phyloP scores from a whole-genome alignment of 2,888 invertebrate species.

The Arctia plantaginis region DNA sequence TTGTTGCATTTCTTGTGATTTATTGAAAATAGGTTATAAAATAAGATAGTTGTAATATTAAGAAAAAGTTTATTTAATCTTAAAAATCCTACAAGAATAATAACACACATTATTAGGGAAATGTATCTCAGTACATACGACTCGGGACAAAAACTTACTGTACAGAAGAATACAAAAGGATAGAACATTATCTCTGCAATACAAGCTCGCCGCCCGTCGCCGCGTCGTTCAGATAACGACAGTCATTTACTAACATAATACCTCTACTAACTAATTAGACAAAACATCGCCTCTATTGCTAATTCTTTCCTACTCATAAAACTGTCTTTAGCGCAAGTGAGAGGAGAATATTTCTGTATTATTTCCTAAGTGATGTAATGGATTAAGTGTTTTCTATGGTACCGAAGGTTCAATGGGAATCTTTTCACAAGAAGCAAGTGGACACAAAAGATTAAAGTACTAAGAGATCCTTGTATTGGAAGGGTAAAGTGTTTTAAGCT shows the following conservation, averaged over 20 bases:
- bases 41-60: background rate
- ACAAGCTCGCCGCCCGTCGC: constrained; percentile 18
- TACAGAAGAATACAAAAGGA: constrained; percentile 1
- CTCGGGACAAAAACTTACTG: background rate
- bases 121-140: background rate
- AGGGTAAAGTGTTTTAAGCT: background rate
- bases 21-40: background rate
- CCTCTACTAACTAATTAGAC: constrained; percentile 23
- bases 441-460: constrained; percentile 17
- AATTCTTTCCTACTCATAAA: constrained; percentile 16
- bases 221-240: constrained; percentile 19
- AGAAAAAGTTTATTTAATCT: background rate
- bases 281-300: constrained; percentile 8
- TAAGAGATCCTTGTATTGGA: background rate
- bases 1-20: background rate
- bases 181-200: constrained; percentile 21
- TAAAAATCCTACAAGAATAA: background rate
- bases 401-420: constrained; percentile 11
- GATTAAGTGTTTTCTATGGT: constrained; percentile 30
- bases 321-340: background rate
- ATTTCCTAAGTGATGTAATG: constrained; percentile 18
- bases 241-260: constrained; percentile 23
- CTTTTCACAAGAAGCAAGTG: constrained; percentile 7
- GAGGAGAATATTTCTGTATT: constrained; percentile 13
- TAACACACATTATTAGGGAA: background rate